Conservation (phyloP, 2,797 vertebrate genomes). For the Esox masquinongy region DNA sequence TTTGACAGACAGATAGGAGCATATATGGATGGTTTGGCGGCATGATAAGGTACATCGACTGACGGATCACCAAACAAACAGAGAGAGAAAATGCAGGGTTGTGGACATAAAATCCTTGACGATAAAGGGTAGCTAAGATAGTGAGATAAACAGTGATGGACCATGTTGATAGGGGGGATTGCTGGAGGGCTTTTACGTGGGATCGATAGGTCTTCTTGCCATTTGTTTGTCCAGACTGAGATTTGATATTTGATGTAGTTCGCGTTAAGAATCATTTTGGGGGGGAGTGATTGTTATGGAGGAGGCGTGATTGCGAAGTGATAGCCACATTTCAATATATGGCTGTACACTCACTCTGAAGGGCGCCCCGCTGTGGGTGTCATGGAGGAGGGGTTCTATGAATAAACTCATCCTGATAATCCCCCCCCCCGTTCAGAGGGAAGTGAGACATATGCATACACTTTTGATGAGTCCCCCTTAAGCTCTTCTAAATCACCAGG, state of each 20-base stretch:
- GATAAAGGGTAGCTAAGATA: slow-evolving; percentile 70
- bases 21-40: slow-evolving; percentile 83
- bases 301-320: slow-evolving; percentile 12
- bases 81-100: slow-evolving; percentile 62
- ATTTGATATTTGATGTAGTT: slow-evolving; percentile 67
- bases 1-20: slow-evolving; percentile 83
- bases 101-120: slow-evolving; percentile 60
- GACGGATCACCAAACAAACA: slow-evolving; percentile 82
- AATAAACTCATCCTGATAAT: not conserved
- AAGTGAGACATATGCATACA: slow-evolving; percentile 7
- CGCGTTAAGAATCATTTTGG: slow-evolving; percentile 64
- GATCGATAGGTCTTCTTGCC: slow-evolving; percentile 76
- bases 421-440: not conserved
- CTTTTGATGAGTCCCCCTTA: slow-evolving; percentile 15
- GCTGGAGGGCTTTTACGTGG: slow-evolving; percentile 63
- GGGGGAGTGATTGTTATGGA: slow-evolving; percentile 12
- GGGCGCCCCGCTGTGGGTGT: not conserved
- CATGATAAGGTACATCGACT: slow-evolving; percentile 84
- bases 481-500: slow-evolving; percentile 22
- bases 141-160: slow-evolving; percentile 81
- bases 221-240: slow-evolving; percentile 72
- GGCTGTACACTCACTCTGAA: slow-evolving; percentile 42
- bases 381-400: not conserved
- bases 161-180: slow-evolving; percentile 69
- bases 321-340: slow-evolving; percentile 69